Evolutionary conservation across 2,888 invertebrate genomes (phyloP), one percentile per base, ranked within the genome.

Genomic region (Opisthograptis luteolata): DNA sequence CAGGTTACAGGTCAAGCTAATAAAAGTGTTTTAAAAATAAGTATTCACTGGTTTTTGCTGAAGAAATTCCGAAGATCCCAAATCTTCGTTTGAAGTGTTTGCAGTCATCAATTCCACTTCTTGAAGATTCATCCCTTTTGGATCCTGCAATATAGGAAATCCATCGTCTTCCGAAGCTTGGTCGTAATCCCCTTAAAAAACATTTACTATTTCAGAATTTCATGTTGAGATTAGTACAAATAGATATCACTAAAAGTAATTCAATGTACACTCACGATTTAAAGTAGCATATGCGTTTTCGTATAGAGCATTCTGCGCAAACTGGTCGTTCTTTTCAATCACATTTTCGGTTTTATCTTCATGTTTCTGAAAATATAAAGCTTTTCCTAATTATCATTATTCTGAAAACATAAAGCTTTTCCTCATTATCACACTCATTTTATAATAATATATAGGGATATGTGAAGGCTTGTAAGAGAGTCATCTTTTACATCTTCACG

Each of bases 121-220:
- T 55, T 87, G 86, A 50, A 88, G 66, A 20, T 71, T 68, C 56
- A 84, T 68, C 2, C 71, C 73, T 65, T 79, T 87, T n/a, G 81
- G 76, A 61, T 87, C 87, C 59, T 81, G 76, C 36, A 84, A 61
- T 31, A 83, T 62, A 22, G 75, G 76, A 25, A 76, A 79, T 6
- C 56, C 70, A 24, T 84, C 84, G 31, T 83, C 86, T 55, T 87
- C 87, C 1, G 83, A 84, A 60, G 70, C 78, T 66, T 81, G 86
- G 5, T 89, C 89, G 47, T 84, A 83, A 58, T 89, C 89, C 50
- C 87, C 88, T 89, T 31, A 41, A 19, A 15, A 39, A 43, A 49
- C 2, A 9, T 19, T 24, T 31, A 15, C 31, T 45, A 12, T 14
- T 22, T 24, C 15, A 22, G 2, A 28, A 37, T 30, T 34, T 41